Conservation (phyloP, 2,797 vertebrate species). For the Ateles fusciceps region DNA sequence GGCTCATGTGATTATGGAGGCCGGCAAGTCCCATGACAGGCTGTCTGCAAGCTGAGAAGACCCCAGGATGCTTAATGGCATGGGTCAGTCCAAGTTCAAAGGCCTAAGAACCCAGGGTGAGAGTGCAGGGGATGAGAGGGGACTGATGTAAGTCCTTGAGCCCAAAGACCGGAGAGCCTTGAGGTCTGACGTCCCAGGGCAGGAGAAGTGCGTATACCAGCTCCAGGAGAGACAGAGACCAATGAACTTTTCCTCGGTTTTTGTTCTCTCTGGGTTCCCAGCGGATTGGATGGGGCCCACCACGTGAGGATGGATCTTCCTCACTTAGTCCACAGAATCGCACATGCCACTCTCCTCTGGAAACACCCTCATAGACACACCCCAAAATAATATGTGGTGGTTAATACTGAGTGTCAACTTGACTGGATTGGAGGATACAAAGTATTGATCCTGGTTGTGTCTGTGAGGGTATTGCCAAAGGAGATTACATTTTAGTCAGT, state of each 20-base stretch:
- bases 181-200: neutral
- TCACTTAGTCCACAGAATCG: no score
- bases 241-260: neutral
- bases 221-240: neutral
- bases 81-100: neutral
- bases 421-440: no score
- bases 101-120: neutral
- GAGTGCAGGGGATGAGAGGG: no score
- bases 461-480: no score
- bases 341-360: neutral
- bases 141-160: neutral
- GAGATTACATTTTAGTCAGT: no score
- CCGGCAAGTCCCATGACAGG: neutral
- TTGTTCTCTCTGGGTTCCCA: neutral
- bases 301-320: neutral
- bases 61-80: neutral
- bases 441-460: no score
- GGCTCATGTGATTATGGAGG: neutral
- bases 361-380: neutral
- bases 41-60: neutral
- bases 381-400: no score
- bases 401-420: no score
- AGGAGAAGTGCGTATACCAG: neutral
- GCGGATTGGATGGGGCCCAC: neutral
- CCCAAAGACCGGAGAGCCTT: neutral